Base-by-base conservation (phyloP, 2,888 invertebrate species). In the Hartigia nigra region DNA sequence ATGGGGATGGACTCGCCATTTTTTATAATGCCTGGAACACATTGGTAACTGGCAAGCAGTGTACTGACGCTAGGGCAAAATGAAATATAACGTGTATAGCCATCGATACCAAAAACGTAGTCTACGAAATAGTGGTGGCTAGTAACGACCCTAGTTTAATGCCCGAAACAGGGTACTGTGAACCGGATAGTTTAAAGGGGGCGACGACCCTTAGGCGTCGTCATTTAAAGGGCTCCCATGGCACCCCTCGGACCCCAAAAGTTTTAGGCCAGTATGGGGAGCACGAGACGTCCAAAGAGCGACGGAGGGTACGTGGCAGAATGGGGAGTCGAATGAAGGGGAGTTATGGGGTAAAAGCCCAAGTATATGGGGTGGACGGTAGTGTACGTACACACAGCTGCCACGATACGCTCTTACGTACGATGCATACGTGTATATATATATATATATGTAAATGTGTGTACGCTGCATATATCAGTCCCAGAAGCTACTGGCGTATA, bases 201-300 rank as follows among this genome's bases (percentile, higher is more conserved):
- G 87, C 89, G 86, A 88, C 87, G 89, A 90, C 86, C 89, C 88
- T 86, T 75, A 36, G 23, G n/a, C 83, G 82, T 79, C 82, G 84
- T 82, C 84, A 83, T 90, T 90, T 90, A 89, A 95, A 95, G 83
- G 94, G 93, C 92, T 92, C 92, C 91, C 92, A 92, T 92, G 88
- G 91, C 91, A 91, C 91, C 91, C 92, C 91, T 91, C 90, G 91
- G 89, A 91, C 91, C 90, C 90, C 91, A 55, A 55, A 55, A 55
- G 23, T 72, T 72, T 72, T 72, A 5, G 32, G 72, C 34, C 31
- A 72, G 31, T 31, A 34, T 72, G 72, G 72, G 34, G 72, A 72
- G 72, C 78, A 81, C 72, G 23, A 78, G 80, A 83, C 83, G 82
- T 76, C 35, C 74, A 35, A 39, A 78, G 35, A 32, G 76, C 39